Percentiles rank a stretch among this genome's conserved stretches.
Conservation (phyloP, 2,888 invertebrate species). For the Aphrophora alni region DNA sequence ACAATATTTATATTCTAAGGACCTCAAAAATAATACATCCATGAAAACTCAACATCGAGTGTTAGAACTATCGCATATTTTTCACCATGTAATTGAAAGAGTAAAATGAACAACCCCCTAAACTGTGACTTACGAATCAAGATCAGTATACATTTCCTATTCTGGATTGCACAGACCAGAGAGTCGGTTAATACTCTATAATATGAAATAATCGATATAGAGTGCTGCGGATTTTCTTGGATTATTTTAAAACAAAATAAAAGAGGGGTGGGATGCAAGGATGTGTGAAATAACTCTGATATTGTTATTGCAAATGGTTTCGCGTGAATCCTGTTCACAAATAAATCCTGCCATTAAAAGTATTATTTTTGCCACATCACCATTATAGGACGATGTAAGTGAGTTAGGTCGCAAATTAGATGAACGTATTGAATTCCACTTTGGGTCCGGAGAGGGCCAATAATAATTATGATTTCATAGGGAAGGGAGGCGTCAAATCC, state of each 20-base stretch:
- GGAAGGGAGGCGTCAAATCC: not conserved
- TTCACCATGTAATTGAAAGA: too few relatives aligned
- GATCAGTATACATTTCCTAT: too few relatives aligned
- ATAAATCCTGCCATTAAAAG: not conserved
- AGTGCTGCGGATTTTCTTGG: not conserved
- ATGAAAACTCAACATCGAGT: too few relatives aligned
- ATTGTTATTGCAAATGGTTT: not conserved
- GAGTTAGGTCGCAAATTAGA: slow-evolving; percentile 22
- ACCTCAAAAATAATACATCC: too few relatives aligned
- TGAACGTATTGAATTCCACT: slow-evolving; percentile 29
- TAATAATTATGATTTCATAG: slow-evolving; percentile 33
- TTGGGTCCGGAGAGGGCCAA: slow-evolving; percentile 26
- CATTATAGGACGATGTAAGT: slow-evolving; percentile 21
- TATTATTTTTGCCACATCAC: not conserved
- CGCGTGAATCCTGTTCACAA: too few relatives aligned
- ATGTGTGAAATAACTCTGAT: not conserved
- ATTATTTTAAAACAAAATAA: not conserved
- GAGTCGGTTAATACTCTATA: too few relatives aligned
- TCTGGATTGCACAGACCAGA: too few relatives aligned
- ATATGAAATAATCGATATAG: not conserved
- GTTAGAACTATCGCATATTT: too few relatives aligned
- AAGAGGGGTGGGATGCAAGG: not conserved
- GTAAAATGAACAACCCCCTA: too few relatives aligned
- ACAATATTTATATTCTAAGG: too few relatives aligned
- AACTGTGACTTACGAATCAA: too few relatives aligned